Evolutionary conservation across 2,888 invertebrate species (phyloP).

Genomic region (Lycaena phlaeas): DNA sequence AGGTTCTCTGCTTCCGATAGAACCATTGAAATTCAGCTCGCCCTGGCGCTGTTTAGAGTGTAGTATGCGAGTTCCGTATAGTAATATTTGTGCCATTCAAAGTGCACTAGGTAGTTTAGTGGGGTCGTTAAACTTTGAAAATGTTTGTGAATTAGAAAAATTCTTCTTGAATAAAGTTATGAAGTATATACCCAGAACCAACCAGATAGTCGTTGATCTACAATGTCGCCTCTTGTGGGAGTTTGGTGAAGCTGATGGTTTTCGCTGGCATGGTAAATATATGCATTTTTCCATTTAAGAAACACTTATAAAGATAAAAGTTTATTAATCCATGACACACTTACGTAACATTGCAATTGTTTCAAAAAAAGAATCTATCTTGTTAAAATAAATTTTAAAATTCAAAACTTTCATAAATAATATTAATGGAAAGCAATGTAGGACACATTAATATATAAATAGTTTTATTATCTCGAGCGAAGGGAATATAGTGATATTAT

Average conservation of each 20-base stretch:
- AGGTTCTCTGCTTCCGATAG: slow-evolving; percentile 72
- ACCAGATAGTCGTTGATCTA: slow-evolving; percentile 75
- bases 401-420: too few relatives aligned
- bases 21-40: slow-evolving; percentile 63
- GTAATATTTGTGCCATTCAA: slow-evolving; percentile 65
- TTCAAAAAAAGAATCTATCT: too few relatives aligned
- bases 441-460: too few relatives aligned
- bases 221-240: slow-evolving; percentile 76
- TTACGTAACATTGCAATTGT: too few relatives aligned
- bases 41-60: slow-evolving; percentile 76
- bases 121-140: slow-evolving; percentile 58
- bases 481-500: too few relatives aligned
- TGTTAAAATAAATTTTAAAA: too few relatives aligned
- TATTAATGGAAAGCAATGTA: too few relatives aligned
- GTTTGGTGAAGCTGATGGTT: slow-evolving; percentile 70
- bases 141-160: slow-evolving; percentile 65
- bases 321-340: too few relatives aligned
- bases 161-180: slow-evolving; percentile 69
- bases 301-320: too few relatives aligned
- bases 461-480: too few relatives aligned
- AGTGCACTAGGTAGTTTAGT: slow-evolving; percentile 70
- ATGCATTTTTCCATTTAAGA: too few relatives aligned
- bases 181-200: slow-evolving; percentile 70
- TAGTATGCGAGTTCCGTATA: slow-evolving; percentile 48
- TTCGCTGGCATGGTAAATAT: slow-evolving; percentile 70